Evolutionary conservation across 1,140 invertebrate species (phyloP).

Genomic region (Elysia chlorotica): DNA sequence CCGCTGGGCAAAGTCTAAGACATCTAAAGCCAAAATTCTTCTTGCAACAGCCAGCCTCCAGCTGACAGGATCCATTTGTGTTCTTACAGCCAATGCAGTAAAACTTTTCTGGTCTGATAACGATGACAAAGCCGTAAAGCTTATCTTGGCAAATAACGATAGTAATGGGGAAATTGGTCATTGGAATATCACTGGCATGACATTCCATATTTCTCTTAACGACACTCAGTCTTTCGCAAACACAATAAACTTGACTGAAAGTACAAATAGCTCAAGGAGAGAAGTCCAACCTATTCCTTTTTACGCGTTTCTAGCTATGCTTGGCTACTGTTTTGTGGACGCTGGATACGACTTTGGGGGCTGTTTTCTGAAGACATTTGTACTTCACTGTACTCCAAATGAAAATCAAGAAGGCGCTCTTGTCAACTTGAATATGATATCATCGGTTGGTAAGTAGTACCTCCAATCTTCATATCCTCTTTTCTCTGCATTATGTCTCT

Average conservation of each 20-base stretch:
- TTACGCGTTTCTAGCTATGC: not conserved
- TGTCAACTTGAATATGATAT: too few species aligned
- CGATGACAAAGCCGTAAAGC: not conserved
- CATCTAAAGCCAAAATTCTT: not conserved
- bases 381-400: not conserved
- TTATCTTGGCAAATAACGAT: not conserved
- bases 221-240: not conserved
- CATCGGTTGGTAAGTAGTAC: too few species aligned
- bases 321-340: not conserved
- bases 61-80: not conserved
- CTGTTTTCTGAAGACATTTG: not conserved
- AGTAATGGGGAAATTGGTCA: not conserved
- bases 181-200: too few species aligned
- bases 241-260: not conserved
- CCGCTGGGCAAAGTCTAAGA: not conserved
- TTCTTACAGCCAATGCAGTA: not conserved
- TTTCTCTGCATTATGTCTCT: too few species aligned
- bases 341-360: not conserved
- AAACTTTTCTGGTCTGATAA: too few species aligned
- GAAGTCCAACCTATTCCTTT: not conserved
- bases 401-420: too few species aligned
- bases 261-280: not conserved
- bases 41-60: not conserved
- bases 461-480: too few species aligned
- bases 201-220: too few species aligned